phyloP scores from a whole-genome alignment of 2,888 invertebrate species.

The Phymatocera aterrima region DNA sequence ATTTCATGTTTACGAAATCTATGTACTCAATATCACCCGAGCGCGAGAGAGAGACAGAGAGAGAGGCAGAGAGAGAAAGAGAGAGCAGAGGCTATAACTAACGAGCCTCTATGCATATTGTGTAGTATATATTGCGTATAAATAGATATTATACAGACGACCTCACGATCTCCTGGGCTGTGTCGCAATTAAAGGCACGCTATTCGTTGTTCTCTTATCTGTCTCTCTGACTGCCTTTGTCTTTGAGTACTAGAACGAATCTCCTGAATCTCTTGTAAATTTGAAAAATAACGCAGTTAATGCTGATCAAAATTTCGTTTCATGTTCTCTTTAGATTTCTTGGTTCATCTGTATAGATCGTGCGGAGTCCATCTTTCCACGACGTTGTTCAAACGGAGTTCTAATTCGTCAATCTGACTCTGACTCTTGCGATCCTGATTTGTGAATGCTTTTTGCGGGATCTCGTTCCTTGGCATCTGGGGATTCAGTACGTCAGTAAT shows the following conservation, averaged over 20 bases:
- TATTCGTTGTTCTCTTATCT: conserved; percentile 13
- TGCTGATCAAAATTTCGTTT: not conserved
- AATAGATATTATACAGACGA: conserved; percentile 14
- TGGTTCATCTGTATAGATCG: too few species aligned
- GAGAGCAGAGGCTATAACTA: conserved; percentile 6
- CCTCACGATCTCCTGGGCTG: not conserved
- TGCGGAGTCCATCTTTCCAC: too few species aligned
- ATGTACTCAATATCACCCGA: too few species aligned
- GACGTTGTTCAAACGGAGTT: too few species aligned
- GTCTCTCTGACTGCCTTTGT: not conserved
- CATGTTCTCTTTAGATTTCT: too few species aligned
- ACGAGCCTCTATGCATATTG: not conserved
- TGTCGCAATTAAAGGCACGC: conserved; percentile 20
- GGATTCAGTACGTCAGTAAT: too few species aligned
- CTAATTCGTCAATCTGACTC: too few species aligned
- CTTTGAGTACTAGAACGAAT: not conserved
- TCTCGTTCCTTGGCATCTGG: too few species aligned
- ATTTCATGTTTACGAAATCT: conserved; percentile 31
- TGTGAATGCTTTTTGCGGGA: too few species aligned
- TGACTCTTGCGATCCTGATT: too few species aligned
- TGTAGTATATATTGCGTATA: not conserved
- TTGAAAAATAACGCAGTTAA: not conserved
- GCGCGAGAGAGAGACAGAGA: too few species aligned
- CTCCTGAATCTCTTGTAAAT: not conserved
- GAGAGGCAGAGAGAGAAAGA: too few species aligned